These are phyloP conservation scores for Chloroceryle inda DNA, from an alignment of 2,797 vertebrate genomes.

Conservation along the genomic window DNA sequence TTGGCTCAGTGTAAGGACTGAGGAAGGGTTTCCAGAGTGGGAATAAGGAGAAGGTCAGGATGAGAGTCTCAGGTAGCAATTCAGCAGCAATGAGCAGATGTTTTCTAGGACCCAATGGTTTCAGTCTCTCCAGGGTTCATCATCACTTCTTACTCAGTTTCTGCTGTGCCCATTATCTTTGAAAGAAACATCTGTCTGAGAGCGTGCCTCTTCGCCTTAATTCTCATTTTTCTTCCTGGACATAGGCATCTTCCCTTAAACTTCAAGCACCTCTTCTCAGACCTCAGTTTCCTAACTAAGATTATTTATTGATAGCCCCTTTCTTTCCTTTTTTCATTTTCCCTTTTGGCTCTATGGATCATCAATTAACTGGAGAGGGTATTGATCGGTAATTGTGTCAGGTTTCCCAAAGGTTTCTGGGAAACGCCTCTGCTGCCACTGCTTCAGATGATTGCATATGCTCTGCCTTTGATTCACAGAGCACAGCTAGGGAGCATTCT, in stretches of 20 bases:
- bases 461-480: conserved; percentile 66
- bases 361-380: conserved; percentile 76
- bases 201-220: neutral
- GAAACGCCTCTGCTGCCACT: conserved; percentile 42
- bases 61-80: neutral
- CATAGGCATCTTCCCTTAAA: neutral
- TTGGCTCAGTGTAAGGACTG: neutral
- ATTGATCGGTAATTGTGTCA: conserved; percentile 76
- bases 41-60: neutral
- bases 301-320: conserved; percentile 71
- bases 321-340: conserved; percentile 6
- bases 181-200: neutral
- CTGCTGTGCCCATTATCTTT: neutral
- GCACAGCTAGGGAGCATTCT: conserved; percentile 54
- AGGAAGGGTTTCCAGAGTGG: neutral
- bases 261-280: conserved; percentile 42
- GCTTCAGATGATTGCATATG: conserved; percentile 59
- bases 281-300: conserved; percentile 57
- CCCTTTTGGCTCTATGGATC: conserved; percentile 40
- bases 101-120: neutral
- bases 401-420: conserved; percentile 65
- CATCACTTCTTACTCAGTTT: neutral
- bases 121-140: neutral
- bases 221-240: conserved; percentile 38
- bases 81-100: neutral